Base-by-base conservation (phyloP, 1,140 invertebrate species). In the Centruroides sculpturatus region DNA sequence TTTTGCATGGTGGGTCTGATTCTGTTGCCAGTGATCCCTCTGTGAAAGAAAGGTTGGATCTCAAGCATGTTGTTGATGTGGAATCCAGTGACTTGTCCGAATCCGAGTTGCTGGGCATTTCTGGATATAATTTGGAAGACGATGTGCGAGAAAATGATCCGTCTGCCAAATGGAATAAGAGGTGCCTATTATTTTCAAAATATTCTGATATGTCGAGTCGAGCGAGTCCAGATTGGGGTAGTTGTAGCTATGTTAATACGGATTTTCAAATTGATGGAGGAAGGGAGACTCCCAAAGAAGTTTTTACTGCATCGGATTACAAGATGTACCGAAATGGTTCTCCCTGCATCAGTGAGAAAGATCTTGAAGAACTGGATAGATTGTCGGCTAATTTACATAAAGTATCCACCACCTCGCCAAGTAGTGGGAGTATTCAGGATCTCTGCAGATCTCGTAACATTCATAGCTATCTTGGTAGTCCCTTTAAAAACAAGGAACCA, bases 221-320 rank as follows among this genome's bases (percentile, higher is more conserved):
- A 51, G 57, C 65, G 35, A 65, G 62, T 50, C 63, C 63, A 47
- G 62, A 66, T 13, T 59, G 61, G 62, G 55, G 56, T 10, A 57
- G 47, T 3, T 34, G 13, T 35, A 49, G 57, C 10, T 35, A 58
- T 12, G 51, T 53, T 8, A 62, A 57, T 56, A 57, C 61, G 3
- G 53, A 59, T 34, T 59, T 59, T n/a, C 61, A 59, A 8, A 64
- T 64, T 34, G 66, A 68, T 57, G 59, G 61, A 35, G 70, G 73
- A 9, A 71, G 71, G 23, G 70, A 72, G 46, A 75, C 79, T 3
- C 52, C 59, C 3, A 55, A 65, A 58, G 83, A 85, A 74, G 78
- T 87, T 46, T 88, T 84, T 70, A 86, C 82, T 71, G 79, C 85
- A 6, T 78, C 81, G 57, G 86, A 88, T 73, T 88, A 88, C 67